Conservation (phyloP, 2,888 invertebrate genomes). For the Heliconius charithonia region DNA sequence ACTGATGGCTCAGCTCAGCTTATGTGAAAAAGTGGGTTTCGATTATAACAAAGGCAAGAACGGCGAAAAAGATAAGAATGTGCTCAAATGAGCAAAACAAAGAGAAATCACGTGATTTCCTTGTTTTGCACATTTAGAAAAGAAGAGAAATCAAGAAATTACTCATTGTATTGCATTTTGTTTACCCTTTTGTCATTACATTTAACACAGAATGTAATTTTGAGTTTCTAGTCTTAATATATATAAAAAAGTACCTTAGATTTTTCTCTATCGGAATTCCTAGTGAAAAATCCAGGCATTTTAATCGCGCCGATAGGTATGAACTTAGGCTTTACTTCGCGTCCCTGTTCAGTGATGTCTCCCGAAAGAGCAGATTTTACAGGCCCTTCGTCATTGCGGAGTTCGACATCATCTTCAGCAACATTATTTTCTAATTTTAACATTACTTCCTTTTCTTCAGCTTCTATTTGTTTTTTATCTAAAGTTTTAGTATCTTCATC, state of each 20-base stretch:
- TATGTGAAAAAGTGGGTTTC: background rate
- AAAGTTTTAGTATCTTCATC: slow-evolving; percentile 76
- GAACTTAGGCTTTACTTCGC: slow-evolving; percentile 91
- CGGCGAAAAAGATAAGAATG: background rate
- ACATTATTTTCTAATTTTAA: slow-evolving; percentile 84
- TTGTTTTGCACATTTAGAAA: too few species aligned
- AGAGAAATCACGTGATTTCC: background rate
- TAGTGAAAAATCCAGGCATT: slow-evolving; percentile 93
- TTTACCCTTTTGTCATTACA: background rate
- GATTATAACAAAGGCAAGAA: background rate
- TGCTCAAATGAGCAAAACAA: background rate
- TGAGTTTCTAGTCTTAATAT: background rate
- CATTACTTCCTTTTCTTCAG: slow-evolving; percentile 85
- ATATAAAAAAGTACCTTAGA: slow-evolving; percentile 82
- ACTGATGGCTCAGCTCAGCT: background rate
- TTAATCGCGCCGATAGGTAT: slow-evolving; percentile 95
- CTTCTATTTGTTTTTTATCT: slow-evolving; percentile 87
- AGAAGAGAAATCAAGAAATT: too few species aligned
- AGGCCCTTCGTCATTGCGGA: slow-evolving; percentile 74
- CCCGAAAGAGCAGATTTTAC: slow-evolving; percentile 82
- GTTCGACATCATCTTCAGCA: slow-evolving; percentile 75
- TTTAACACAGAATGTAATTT: background rate
- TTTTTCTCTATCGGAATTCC: slow-evolving; percentile 89
- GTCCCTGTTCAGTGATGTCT: slow-evolving; percentile 85
- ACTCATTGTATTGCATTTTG: background rate